Conservation (phyloP, 2,888 invertebrate species). For the Oligia fasciuncula region DNA sequence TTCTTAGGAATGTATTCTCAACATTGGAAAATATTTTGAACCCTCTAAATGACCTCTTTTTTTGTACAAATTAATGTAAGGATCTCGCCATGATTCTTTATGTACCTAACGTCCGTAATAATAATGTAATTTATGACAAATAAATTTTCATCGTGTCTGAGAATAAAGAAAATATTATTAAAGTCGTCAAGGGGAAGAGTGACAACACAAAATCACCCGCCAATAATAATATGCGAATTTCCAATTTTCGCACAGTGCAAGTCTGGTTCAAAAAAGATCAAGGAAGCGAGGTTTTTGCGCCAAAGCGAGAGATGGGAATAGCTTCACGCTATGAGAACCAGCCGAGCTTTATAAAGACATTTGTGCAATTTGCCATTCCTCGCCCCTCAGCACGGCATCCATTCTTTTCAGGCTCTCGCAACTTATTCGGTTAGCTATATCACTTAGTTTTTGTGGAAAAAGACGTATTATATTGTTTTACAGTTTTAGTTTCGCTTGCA, state of each 20-base stretch:
- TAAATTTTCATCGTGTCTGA: slow-evolving; percentile 58
- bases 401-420: not conserved
- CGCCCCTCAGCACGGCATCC: not conserved
- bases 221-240: not conserved
- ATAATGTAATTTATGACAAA: slow-evolving; percentile 62
- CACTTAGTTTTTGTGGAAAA: not conserved
- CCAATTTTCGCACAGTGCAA: not conserved
- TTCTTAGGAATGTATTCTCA: too few relatives aligned
- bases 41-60: too few relatives aligned
- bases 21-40: too few relatives aligned
- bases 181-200: slow-evolving; percentile 12
- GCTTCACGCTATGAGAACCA: not conserved
- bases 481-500: not conserved
- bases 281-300: not conserved
- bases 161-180: slow-evolving; percentile 31
- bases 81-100: not conserved
- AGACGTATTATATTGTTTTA: slow-evolving; percentile 1
- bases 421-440: not conserved
- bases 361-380: slow-evolving; percentile 1
- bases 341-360: not conserved
- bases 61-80: too few relatives aligned
- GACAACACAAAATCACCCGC: slow-evolving; percentile 7
- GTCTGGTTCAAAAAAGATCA: not conserved
- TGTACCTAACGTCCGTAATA: slow-evolving; percentile 35
- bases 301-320: not conserved